Conservation (phyloP, 2,888 invertebrate species). For the Limnephilus auricula region DNA sequence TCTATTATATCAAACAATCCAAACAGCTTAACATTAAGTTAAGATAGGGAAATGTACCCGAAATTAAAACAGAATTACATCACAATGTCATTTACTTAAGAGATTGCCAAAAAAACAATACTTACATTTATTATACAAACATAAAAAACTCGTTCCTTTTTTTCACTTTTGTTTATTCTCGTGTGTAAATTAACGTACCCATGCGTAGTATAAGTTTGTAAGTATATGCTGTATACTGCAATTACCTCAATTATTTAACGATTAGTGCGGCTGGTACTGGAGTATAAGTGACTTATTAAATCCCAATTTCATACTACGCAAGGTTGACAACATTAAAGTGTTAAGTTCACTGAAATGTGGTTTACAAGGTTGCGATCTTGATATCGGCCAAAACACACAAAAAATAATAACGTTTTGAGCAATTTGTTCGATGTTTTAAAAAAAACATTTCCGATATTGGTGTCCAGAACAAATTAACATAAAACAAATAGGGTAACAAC, state of each 20-base stretch:
- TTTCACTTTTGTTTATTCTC: not conserved
- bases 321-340: conserved; percentile 2
- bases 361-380: not conserved
- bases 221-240: not conserved
- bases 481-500: no score
- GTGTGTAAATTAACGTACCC: not conserved
- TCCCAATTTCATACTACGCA: not conserved
- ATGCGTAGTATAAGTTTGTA: not conserved
- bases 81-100: no score
- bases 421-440: no score
- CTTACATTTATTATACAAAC: not conserved
- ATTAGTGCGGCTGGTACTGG: not conserved
- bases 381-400: not conserved
- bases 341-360: not conserved
- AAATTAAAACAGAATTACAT: no score
- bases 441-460: no score
- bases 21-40: no score
- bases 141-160: no score
- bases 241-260: not conserved
- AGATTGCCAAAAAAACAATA: no score
- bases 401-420: no score
- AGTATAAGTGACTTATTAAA: not conserved
- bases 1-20: no score
- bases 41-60: no score
- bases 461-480: no score